A percentile compares a stretch with the other conserved stretches of the same genome.
Conservation (phyloP, 2,113 vertebrate species). For the Gulo gulo region DNA sequence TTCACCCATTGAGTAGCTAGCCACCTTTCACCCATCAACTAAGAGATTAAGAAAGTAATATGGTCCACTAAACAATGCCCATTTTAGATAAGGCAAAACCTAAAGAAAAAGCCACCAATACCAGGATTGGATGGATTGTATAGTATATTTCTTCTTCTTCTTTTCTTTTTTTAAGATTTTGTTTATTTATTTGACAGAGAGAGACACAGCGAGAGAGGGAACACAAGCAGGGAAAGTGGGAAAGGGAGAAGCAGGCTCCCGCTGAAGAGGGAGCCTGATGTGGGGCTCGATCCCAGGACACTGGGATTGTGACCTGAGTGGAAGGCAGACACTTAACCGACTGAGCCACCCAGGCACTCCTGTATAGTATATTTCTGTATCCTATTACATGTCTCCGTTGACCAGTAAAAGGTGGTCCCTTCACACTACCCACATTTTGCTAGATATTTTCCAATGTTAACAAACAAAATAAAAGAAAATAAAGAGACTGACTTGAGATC, state of each 20-base stretch:
- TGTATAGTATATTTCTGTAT: background rate
- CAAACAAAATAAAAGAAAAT: background rate
- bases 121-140: background rate
- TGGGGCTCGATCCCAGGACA: too few relatives aligned
- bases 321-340: too few relatives aligned
- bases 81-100: background rate
- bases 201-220: too few relatives aligned
- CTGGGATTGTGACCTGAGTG: too few relatives aligned
- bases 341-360: too few relatives aligned
- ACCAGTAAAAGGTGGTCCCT: background rate
- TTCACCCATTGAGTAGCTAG: background rate
- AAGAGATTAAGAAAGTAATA: background rate
- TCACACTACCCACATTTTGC: background rate
- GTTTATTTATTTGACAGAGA: too few relatives aligned
- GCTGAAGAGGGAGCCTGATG: too few relatives aligned
- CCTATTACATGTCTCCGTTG: background rate
- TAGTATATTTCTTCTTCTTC: background rate
- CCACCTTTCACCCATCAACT: background rate
- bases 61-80: background rate
- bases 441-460: background rate
- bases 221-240: too few relatives aligned
- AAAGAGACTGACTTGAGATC: background rate
- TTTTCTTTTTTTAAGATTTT: too few relatives aligned
- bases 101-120: background rate
- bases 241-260: too few relatives aligned